Evolutionary conservation across 1,140 invertebrate species (phyloP), one percentile per base, ranked within the genome.

Genomic region (Atta colombica): DNA sequence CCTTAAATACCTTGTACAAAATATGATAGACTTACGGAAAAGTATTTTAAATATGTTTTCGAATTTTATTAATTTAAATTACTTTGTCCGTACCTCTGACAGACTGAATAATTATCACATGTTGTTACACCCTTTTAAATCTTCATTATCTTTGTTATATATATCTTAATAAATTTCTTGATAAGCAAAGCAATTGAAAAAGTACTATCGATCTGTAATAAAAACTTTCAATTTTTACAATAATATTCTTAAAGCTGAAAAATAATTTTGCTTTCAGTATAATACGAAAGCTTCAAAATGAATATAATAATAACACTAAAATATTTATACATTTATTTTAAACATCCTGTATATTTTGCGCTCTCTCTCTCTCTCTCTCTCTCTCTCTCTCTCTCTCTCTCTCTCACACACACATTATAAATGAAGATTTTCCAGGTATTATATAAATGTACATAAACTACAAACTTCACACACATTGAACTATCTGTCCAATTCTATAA

Each of bases 401-500:
- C 28, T 31, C 28, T 31, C 28, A 3, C 21, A 21, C 21, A 21
- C 21, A 21, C 74, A 74, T 74, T 28, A 31, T 45, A 60, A 74
- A 82, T 74, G 35, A 35, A 49, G 35, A 35, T 39, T 74, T 82
- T 31, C 53, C 80, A 60, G 68, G 25, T 25, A 25, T 4, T 28
- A 45, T 39, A 21, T 45, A 31, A 81, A 60, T 21, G 3, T 35
- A 6, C 45, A 72, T 82, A 74, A 82, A 82, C 16, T 72, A 35
- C 18, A 71, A 60, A 72, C 55, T 74, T 82, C 14, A 82, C 3
- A 35, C 35, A 39, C 35, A 39, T 82, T 51, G 68, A 82, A 74
- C 39, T 45, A 72, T 16, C 35, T 49, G 35, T 82, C 68, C 78
- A 72, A 49, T 74, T 60, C 53, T 53, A 55, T 31, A 82, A 74